Conservation (phyloP, 2,888 invertebrate genomes). For the Hypena proboscidalis region DNA sequence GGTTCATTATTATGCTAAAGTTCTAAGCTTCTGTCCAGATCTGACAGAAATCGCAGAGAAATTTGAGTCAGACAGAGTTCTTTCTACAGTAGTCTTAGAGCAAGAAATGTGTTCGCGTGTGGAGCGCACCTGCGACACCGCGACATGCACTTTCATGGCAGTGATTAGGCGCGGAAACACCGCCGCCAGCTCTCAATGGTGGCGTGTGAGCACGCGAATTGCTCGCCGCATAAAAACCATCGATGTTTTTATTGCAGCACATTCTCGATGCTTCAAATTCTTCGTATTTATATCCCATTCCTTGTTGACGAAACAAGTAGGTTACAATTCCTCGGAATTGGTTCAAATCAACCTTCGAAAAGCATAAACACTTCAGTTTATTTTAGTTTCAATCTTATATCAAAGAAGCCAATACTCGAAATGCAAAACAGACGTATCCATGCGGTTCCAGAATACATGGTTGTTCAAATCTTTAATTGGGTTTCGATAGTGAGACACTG, state of each 20-base stretch:
- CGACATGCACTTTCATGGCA: conserved; percentile 52
- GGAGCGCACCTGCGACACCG: conserved; percentile 24
- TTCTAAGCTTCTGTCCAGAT: no score
- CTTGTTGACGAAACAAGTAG: background rate
- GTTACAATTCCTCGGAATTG: background rate
- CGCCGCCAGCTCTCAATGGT: conserved; percentile 51
- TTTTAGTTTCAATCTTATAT: no score
- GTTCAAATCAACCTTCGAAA: background rate
- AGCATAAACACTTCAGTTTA: no score
- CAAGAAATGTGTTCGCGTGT: conserved; percentile 23
- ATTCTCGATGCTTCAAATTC: background rate
- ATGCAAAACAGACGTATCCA: no score
- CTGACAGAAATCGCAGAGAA: no score
- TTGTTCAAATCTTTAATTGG: conserved; percentile 16
- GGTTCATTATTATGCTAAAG: no score
- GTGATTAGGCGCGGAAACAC: conserved; percentile 55
- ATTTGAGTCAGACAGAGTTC: no score
- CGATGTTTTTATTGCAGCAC: conserved; percentile 8
- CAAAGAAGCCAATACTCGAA: no score
- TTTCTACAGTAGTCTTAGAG: background rate
- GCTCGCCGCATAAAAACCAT: conserved; percentile 36
- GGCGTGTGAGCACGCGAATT: conserved; percentile 54
- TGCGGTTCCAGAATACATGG: no score
- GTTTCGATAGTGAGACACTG: conserved; percentile 28
- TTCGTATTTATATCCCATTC: background rate